These are phyloP conservation scores for Misgurnus mizolepis DNA, from an alignment of 2,113 vertebrate species.

Conservation along the genomic window DNA sequence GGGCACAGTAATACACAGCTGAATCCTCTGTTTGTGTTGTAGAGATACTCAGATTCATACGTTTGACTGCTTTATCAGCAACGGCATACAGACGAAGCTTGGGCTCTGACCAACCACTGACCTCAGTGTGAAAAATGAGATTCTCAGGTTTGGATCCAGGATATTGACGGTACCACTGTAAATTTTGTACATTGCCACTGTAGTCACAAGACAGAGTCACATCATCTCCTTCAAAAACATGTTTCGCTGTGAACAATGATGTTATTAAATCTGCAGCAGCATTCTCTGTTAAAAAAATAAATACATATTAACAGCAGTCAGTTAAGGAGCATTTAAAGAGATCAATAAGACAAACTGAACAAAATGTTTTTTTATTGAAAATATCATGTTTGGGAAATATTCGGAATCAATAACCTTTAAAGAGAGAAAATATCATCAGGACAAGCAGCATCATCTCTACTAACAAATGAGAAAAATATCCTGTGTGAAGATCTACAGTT, in stretches of 20 bases:
- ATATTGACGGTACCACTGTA: slow-evolving; percentile 25
- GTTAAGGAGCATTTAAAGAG: no score
- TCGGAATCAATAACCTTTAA: no score
- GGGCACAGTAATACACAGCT: neutral
- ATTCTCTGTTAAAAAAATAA: neutral
- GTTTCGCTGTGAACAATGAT: neutral
- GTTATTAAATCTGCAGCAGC: neutral
- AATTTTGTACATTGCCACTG: neutral
- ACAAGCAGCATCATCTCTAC: no score
- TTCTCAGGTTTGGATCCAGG: neutral
- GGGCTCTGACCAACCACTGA: neutral
- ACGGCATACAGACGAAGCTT: neutral
- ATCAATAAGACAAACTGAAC: no score
- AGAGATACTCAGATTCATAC: slow-evolving; percentile 29
- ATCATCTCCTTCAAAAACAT: neutral
- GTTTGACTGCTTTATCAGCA: neutral
- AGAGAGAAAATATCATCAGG: no score
- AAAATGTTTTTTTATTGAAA: no score
- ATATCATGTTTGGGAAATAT: no score
- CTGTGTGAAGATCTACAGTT: no score
- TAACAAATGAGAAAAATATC: no score
- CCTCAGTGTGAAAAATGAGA: neutral
- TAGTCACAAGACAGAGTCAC: slow-evolving; percentile 17
- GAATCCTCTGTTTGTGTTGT: slow-evolving; percentile 28
- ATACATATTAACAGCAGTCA: no score